A percentile compares a stretch with the other conserved stretches of the same genome.
Evolutionary conservation across 2,113 vertebrate genomes (phyloP).

Genomic region (human): DNA sequence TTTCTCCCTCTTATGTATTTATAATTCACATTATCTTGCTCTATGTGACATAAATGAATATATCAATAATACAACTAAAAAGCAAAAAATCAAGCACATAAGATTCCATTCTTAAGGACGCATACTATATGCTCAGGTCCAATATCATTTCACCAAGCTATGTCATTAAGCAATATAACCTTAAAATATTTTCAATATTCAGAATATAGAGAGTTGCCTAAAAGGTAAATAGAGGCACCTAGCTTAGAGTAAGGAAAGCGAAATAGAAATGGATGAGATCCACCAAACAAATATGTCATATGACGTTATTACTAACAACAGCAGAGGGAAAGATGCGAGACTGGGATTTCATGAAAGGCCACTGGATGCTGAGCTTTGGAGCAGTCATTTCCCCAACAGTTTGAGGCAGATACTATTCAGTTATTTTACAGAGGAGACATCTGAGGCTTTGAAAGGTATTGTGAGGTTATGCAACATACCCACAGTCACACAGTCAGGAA

Average conservation of each 20-base stretch:
- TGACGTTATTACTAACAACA: not conserved
- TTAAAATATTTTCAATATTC: not conserved
- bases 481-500: not conserved
- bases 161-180: not conserved
- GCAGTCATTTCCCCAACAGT: not conserved
- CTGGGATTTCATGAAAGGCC: not conserved
- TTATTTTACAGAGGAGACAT: not conserved
- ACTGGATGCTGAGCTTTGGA: not conserved
- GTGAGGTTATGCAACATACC: not conserved
- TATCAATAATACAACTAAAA: not conserved
- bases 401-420: not conserved
- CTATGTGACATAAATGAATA: not conserved
- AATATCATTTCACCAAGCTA: not conserved
- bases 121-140: not conserved
- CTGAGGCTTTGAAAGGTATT: not conserved
- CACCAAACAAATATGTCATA: not conserved
- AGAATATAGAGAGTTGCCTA: not conserved
- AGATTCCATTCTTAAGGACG: not conserved
- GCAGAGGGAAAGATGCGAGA: too few species aligned
- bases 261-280: not conserved
- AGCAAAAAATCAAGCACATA: not conserved
- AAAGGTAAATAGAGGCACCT: not conserved
- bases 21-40: not conserved
- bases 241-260: not conserved
- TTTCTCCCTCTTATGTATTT: not conserved